A percentile compares a stretch with the other conserved stretches of the same genome.
Evolutionary conservation across 2,888 invertebrate species (phyloP).

Genomic region (Cephalotes varians): DNA sequence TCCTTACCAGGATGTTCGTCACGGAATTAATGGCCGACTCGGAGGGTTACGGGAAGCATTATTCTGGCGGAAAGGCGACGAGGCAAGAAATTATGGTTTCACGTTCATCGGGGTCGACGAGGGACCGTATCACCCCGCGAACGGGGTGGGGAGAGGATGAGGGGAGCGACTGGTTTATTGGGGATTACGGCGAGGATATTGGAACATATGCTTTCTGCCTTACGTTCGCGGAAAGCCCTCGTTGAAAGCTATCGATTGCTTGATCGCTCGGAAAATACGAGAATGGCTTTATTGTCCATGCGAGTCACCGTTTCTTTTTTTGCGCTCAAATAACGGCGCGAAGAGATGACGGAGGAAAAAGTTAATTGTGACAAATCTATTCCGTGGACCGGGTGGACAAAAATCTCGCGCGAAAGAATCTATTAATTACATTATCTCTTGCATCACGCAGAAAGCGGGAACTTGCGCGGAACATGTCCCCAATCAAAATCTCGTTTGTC

Average conservation of each 20-base stretch:
- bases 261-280: conserved; percentile 44
- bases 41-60: conserved; percentile 59
- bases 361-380: conserved; percentile 36
- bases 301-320: not conserved
- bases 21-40: conserved; percentile 57
- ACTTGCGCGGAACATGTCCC: not conserved
- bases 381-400: not conserved
- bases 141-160: not conserved
- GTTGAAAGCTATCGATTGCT: conserved; percentile 38
- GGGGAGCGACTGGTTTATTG: conserved; percentile 38
- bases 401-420: not conserved
- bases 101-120: conserved; percentile 40
- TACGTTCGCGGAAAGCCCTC: conserved; percentile 30
- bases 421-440: not conserved
- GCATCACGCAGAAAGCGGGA: not conserved
- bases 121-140: not conserved
- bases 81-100: conserved; percentile 66
- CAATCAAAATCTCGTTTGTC: conserved; percentile 36
- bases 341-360: not conserved
- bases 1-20: conserved; percentile 56
- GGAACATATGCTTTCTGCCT: conserved; percentile 56
- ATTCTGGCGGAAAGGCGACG: conserved; percentile 62
- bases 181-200: conserved; percentile 47
- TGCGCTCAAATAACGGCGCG: not conserved
- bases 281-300: conserved; percentile 44